Conservation (phyloP, 1,140 invertebrate species). For the Cyphomyrmex costatus region DNA sequence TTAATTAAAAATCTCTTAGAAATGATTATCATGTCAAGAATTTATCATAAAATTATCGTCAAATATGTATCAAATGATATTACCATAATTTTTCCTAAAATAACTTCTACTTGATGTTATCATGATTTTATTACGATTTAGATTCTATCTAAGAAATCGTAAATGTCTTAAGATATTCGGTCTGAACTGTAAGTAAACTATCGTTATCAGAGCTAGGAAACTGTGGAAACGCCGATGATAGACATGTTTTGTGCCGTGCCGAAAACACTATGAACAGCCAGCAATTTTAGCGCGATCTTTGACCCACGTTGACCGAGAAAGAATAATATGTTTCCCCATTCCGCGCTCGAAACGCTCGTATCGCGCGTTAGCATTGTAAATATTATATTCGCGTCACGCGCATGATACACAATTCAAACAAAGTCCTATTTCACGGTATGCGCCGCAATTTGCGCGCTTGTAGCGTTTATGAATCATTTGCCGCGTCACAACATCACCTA, state of each 20-base stretch:
- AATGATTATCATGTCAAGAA: too few species aligned
- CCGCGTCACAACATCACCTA: conserved; percentile 59
- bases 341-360: background rate
- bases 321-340: conserved; percentile 4
- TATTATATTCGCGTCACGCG: conserved; percentile 53
- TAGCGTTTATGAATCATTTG: conserved; percentile 56
- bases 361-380: background rate
- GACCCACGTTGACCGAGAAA: background rate
- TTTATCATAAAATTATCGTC: too few species aligned
- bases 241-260: background rate
- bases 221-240: conserved; percentile 3
- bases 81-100: too few species aligned
- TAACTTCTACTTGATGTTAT: too few species aligned
- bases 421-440: conserved; percentile 47
- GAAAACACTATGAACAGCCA: background rate
- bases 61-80: too few species aligned
- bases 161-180: background rate
- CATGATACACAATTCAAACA: conserved; percentile 51
- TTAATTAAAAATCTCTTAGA: too few species aligned
- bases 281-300: conserved; percentile 44
- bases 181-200: background rate
- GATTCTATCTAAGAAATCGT: background rate
- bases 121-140: too few species aligned
- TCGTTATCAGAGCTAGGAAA: background rate
- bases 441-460: conserved; percentile 62